Conservation (phyloP, 2,797 vertebrate genomes). For the Tokudaia muenninki region DNA sequence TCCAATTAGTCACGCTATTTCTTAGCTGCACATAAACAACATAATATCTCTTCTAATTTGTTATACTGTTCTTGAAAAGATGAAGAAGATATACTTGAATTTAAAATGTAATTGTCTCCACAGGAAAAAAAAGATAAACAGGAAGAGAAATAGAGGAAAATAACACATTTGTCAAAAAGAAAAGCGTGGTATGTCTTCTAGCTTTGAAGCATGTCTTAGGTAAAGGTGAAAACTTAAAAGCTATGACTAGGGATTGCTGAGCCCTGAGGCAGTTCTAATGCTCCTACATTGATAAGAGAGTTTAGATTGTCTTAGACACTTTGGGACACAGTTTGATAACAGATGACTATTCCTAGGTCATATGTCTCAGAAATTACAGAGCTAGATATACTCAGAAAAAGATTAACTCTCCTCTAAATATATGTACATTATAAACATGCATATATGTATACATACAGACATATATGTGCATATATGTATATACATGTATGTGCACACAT, state of each 20-base stretch:
- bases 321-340: neutral
- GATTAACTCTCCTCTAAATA: neutral
- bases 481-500: neutral
- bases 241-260: neutral
- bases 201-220: constrained; percentile 4
- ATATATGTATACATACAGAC: neutral
- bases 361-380: neutral
- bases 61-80: constrained; percentile 38
- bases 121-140: neutral
- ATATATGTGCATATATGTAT: neutral
- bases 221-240: neutral
- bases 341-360: neutral
- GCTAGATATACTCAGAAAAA: neutral
- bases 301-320: neutral
- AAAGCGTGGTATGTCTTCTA: neutral
- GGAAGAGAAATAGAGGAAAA: neutral
- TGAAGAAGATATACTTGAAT: neutral
- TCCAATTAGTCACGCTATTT: constrained; percentile 27
- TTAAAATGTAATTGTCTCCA: neutral
- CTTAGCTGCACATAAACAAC: constrained; percentile 36
- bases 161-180: neutral
- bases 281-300: neutral
- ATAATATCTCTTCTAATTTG: neutral
- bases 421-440: neutral
- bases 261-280: neutral